A percentile compares a stretch with the other conserved stretches of the same genome.
phyloP scores from a whole-genome alignment of 2,113 vertebrate genomes.

The Rousettus leschenaultii region DNA sequence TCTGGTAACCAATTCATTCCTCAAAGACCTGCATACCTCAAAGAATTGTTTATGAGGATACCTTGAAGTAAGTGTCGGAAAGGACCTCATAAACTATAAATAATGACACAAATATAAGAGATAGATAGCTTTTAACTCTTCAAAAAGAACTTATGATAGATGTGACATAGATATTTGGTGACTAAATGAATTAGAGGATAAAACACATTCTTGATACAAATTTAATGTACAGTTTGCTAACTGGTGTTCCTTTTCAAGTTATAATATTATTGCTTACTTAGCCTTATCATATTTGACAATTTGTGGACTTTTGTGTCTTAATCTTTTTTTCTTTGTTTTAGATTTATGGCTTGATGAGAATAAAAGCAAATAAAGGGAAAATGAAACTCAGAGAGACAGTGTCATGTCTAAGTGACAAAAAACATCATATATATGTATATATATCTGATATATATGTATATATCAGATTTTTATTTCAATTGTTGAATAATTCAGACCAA shows the following conservation, averaged over 20 bases:
- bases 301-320: conserved; percentile 19
- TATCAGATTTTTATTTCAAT: conserved; percentile 42
- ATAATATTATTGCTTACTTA: conserved; percentile 10
- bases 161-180: conserved; percentile 23
- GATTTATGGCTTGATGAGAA: conserved; percentile 43
- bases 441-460: conserved; percentile 10
- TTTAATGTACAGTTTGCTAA: conserved; percentile 3
- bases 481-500: conserved; percentile 42
- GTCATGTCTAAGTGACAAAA: conserved; percentile 21
- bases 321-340: background rate
- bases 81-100: conserved; percentile 28
- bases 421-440: background rate
- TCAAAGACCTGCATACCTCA: conserved; percentile 21
- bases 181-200: conserved; percentile 37
- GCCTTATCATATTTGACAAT: background rate
- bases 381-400: background rate
- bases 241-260: background rate
- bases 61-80: conserved; percentile 30
- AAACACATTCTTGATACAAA: conserved; percentile 21
- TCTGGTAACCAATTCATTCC: conserved; percentile 38
- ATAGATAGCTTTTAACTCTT: conserved; percentile 10
- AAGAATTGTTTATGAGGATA: conserved; percentile 36
- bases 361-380: conserved; percentile 39
- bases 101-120: conserved; percentile 6
- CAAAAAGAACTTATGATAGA: background rate